A percentile compares a stretch with the other conserved stretches of the same genome.
Conservation (phyloP, 2,113 vertebrate species). For the pig (Sus scrofa) region DNA sequence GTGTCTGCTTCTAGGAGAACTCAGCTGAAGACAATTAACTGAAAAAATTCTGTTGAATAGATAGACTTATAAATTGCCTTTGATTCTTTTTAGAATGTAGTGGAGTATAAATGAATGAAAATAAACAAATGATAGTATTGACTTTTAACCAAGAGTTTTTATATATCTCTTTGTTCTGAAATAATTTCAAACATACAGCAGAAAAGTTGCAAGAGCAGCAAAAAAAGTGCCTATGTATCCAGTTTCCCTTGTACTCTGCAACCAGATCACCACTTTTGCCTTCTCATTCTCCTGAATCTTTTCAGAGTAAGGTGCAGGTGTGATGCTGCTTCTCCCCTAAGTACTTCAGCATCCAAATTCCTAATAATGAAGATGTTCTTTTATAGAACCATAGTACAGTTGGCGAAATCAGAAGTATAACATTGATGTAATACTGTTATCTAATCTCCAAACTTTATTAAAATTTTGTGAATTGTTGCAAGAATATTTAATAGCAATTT, state of each 20-base stretch:
- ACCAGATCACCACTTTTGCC: neutral
- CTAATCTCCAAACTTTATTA: neutral
- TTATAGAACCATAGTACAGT: neutral
- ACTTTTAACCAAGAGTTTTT: constrained; percentile 7
- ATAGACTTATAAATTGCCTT: neutral
- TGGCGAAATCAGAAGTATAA: constrained; percentile 36
- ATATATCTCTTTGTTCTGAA: neutral
- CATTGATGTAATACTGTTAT: neutral
- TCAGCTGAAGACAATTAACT: constrained; percentile 11
- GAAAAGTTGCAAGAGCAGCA: neutral
- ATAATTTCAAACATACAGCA: neutral
- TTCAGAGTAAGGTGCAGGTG: neutral
- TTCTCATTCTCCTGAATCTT: neutral
- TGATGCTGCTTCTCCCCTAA: neutral
- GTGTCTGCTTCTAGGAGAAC: neutral
- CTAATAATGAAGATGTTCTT: neutral
- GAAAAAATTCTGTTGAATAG: neutral
- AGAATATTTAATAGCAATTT: neutral
- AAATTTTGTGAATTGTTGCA: neutral
- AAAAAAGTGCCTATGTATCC: neutral
- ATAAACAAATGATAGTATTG: neutral
- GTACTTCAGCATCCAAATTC: neutral
- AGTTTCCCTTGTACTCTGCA: neutral
- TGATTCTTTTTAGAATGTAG: constrained; percentile 16
- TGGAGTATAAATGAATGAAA: constrained; percentile 5